Evolutionary conservation across 2,797 vertebrate genomes (phyloP), one percentile per base, ranked within the genome.

Genomic region (Lemur catta): DNA sequence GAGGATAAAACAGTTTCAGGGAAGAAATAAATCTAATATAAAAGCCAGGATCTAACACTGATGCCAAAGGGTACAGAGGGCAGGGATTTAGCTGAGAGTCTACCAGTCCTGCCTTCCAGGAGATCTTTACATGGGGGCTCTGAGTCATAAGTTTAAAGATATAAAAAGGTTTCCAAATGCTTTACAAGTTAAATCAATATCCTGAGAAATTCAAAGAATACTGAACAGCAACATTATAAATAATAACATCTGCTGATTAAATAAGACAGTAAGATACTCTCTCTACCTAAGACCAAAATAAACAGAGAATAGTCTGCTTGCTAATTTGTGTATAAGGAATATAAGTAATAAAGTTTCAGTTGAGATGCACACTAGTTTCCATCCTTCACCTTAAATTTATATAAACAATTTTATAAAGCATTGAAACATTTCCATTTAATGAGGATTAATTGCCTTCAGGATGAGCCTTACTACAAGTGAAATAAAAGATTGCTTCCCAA

Each of bases 11-110:
- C 22, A 6, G 4, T 94, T 97, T 93, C 59, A 86, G 59, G 48
- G 96, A 97, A 61, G 46, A 76, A 97, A 63, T 26, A 78, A 90
- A 76, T 63, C 90, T 67, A 50, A 63, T 89, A 50, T 94, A 48
- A 95, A 97, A 41, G 63, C 82, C 43, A 79, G 24, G 41, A 46
- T 33, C 59, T 22, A 91, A 78, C 74, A n/a, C 3, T 1, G 6
- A 69, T 82, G 89, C 72, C 79, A 93, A 52, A 57, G 28, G 33
- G 35, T 74, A n/a, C 9, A 55, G 35, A 97, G 96, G 92, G 57
- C 69, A 48, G 63, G 91, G 38, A 74, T 88, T 78, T 46, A 94
- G 72, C 72, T 55, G 65, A 84, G 3, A 26, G 71, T 81, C 46
- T 63, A 71, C 43, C 43, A 85, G 9, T 28, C 81, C 33, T 57